Conservation (phyloP, 2,888 invertebrate species). For the Fissipunctia ypsillon region DNA sequence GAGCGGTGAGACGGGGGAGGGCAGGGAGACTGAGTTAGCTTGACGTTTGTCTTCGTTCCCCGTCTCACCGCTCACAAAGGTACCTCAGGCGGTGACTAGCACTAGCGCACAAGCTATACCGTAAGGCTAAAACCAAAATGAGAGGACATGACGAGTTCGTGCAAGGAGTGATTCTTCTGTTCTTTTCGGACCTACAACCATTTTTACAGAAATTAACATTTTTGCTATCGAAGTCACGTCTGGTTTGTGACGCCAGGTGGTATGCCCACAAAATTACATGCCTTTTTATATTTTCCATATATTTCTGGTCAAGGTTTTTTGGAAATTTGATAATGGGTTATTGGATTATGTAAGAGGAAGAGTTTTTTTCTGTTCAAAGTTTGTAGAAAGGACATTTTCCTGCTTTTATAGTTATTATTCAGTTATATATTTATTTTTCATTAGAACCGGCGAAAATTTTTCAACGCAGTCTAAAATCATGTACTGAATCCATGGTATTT, state of each 20-base stretch:
- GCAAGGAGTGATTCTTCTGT: conserved; percentile 33
- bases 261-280: conserved; percentile 50
- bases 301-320: conserved; percentile 18
- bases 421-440: neutral
- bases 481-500: neutral
- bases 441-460: neutral
- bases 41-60: too few relatives aligned
- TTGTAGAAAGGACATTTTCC: neutral
- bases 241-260: conserved; percentile 53
- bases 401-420: neutral
- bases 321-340: conserved; percentile 8
- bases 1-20: too few relatives aligned
- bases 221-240: conserved; percentile 57
- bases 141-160: too few relatives aligned
- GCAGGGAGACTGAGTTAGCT: too few relatives aligned
- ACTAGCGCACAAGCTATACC: too few relatives aligned
- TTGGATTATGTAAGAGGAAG: neutral
- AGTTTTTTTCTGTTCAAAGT: neutral
- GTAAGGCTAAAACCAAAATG: too few relatives aligned
- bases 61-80: too few relatives aligned
- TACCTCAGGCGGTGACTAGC: too few relatives aligned
- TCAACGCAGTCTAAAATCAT: neutral
- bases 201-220: conserved; percentile 58
- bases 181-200: fast-evolving
- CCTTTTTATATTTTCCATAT: conserved; percentile 29